phyloP scores from a whole-genome alignment of 2,113 vertebrate genomes.

The Calypte anna region DNA sequence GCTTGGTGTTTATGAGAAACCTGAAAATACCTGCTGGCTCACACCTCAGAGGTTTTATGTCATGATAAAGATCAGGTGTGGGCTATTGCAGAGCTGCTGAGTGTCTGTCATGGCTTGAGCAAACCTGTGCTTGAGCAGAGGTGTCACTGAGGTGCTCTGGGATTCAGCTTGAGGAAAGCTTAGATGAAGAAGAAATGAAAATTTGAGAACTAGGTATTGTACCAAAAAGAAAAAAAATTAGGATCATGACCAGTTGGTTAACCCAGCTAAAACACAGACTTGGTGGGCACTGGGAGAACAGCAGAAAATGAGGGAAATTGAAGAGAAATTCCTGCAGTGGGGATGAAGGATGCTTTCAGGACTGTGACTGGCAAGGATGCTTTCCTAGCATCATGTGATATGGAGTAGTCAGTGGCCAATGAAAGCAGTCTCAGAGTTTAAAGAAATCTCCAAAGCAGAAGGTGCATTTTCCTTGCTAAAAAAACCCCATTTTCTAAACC shows the following conservation, averaged over 20 bases:
- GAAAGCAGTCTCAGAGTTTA: not conserved
- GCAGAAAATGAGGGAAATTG: not conserved
- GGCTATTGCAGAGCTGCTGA: not conserved
- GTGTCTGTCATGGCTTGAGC: not conserved
- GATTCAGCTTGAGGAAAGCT: not conserved
- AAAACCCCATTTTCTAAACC: not conserved
- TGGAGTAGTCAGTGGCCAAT: not conserved
- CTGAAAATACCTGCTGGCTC: not conserved
- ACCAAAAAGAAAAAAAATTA: not conserved
- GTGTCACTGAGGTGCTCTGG: not conserved
- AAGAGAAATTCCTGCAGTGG: not conserved
- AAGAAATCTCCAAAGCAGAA: not conserved
- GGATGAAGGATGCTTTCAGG: not conserved
- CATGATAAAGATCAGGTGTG: fast-evolving
- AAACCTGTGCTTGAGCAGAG: not conserved
- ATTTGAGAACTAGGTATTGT: not conserved
- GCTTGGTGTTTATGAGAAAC: not conserved
- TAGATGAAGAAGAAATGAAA: not conserved
- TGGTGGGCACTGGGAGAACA: not conserved
- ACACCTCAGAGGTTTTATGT: not conserved
- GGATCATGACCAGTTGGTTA: not conserved
- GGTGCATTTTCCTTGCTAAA: not conserved
- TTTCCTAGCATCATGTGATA: not conserved
- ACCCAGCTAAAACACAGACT: not conserved
- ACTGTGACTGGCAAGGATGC: not conserved